Evolutionary conservation across 2,797 vertebrate species (phyloP).

Genomic region (Clamator glandarius): DNA sequence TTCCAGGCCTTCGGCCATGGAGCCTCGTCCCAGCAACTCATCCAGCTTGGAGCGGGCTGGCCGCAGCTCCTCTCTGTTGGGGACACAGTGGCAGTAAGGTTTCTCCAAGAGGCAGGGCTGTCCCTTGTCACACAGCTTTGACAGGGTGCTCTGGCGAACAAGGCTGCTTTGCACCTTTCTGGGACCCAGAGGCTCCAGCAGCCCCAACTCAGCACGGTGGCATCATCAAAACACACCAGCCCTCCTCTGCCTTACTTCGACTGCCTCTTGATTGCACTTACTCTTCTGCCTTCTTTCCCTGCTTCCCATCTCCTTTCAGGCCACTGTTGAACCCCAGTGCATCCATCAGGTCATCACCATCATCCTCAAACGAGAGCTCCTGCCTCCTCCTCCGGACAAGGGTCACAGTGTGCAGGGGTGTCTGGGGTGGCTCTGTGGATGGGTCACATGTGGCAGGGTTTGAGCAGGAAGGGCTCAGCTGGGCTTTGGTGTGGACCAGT

Average conservation of each 20-base stretch:
- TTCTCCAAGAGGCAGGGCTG: neutral
- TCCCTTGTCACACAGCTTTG: neutral
- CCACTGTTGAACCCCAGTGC: slow-evolving; percentile 82
- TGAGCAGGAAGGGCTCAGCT: neutral
- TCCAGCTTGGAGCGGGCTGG: slow-evolving; percentile 85
- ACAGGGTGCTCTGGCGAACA: neutral
- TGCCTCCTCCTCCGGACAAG: slow-evolving; percentile 71
- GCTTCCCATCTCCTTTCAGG: slow-evolving; percentile 57
- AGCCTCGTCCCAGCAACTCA: slow-evolving; percentile 85
- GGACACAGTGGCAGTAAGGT: neutral
- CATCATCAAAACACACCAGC: neutral
- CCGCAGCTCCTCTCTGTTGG: slow-evolving; percentile 72
- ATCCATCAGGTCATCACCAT: slow-evolving; percentile 85
- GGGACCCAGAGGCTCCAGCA: neutral
- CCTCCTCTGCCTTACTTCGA: neutral
- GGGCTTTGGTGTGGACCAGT: fast-evolving
- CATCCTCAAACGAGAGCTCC: slow-evolving; percentile 82
- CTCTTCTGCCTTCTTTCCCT: slow-evolving; percentile 9
- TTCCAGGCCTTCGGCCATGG: slow-evolving; percentile 76
- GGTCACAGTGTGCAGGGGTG: neutral
- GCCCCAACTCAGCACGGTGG: neutral
- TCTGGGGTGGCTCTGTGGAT: neutral
- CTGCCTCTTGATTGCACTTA: slow-evolving; percentile 35
- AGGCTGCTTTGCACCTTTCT: neutral
- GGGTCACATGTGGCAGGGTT: neutral